phyloP scores from a whole-genome alignment of 1,140 invertebrate genomes.

The Elymnias hypermnestra region DNA sequence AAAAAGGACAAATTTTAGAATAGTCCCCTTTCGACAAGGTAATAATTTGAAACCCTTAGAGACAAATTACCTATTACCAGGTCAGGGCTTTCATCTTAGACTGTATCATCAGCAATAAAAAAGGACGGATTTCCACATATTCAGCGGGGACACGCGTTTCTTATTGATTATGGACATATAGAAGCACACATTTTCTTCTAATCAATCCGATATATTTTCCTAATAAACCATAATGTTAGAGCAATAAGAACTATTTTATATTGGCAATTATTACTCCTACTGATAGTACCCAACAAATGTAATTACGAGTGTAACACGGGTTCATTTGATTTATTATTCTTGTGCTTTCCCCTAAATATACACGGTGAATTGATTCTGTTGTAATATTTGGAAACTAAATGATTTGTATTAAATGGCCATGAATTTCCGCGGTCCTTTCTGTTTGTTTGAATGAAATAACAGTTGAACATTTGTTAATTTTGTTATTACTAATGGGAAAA shows the following conservation, averaged over 20 bases:
- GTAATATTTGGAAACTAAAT: slow-evolving; percentile 9
- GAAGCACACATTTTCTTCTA: too few species aligned
- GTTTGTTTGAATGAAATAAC: background rate
- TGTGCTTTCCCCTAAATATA: slow-evolving; percentile 14
- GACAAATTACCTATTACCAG: too few species aligned
- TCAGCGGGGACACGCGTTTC: too few species aligned
- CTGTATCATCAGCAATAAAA: too few species aligned
- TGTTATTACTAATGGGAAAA: background rate
- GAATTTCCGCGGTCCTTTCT: background rate
- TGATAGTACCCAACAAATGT: slow-evolving; percentile 10
- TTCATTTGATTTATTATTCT: slow-evolving; percentile 24
- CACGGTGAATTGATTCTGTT: slow-evolving; percentile 18
- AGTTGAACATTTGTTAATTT: background rate
- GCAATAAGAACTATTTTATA: slow-evolving; percentile 2
- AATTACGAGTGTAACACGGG: slow-evolving; percentile 11
- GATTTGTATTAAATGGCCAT: background rate
- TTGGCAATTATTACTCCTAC: slow-evolving; percentile 1
- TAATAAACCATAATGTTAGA: background rate
- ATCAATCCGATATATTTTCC: too few species aligned
- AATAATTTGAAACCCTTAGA: too few species aligned
- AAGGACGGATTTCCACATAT: too few species aligned
- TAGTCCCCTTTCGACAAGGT: too few species aligned
- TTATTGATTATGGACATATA: slow-evolving; percentile 6
- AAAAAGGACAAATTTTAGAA: too few species aligned
- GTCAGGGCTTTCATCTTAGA: too few species aligned